Evolutionary conservation across 1,140 invertebrate species (phyloP).

Genomic region (Sinella curviseta): DNA sequence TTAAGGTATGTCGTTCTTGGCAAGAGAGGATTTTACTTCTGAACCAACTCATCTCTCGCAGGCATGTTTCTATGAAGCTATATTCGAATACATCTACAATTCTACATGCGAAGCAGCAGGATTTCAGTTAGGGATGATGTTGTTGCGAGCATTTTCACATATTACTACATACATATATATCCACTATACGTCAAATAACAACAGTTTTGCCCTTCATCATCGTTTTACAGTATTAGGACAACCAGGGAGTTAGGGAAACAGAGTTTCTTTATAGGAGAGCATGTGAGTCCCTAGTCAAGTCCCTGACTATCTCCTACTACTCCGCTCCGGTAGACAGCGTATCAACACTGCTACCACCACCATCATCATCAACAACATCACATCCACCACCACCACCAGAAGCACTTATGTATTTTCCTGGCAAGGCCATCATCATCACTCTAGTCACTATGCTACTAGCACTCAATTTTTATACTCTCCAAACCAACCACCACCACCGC

Average conservation of each 20-base stretch:
- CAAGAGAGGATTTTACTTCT: not conserved
- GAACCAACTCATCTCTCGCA: not conserved
- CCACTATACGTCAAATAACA: not conserved
- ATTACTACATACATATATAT: not conserved
- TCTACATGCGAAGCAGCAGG: too few species aligned
- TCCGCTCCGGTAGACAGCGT: conserved; percentile 3
- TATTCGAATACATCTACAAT: too few species aligned
- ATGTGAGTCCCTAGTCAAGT: not conserved
- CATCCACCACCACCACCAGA: not conserved
- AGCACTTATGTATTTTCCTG: conserved; percentile 16
- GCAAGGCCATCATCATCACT: conserved; percentile 26
- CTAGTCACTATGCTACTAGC: conserved; percentile 1
- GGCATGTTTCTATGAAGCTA: not conserved
- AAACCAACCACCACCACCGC: conserved; percentile 2
- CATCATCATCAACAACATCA: not conserved
- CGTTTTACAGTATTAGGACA: not conserved
- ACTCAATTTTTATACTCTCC: conserved; percentile 12
- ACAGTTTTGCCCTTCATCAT: not conserved
- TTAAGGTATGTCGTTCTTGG: not conserved
- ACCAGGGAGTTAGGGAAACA: not conserved
- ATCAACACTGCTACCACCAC: not conserved
- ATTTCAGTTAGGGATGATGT: too few species aligned
- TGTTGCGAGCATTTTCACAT: too few species aligned
- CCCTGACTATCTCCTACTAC: conserved; percentile 12
- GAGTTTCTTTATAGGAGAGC: not conserved